These are phyloP conservation scores for Bhutanitis thaidina DNA, from an alignment of 2,888 invertebrate species.

Conservation along the genomic window DNA sequence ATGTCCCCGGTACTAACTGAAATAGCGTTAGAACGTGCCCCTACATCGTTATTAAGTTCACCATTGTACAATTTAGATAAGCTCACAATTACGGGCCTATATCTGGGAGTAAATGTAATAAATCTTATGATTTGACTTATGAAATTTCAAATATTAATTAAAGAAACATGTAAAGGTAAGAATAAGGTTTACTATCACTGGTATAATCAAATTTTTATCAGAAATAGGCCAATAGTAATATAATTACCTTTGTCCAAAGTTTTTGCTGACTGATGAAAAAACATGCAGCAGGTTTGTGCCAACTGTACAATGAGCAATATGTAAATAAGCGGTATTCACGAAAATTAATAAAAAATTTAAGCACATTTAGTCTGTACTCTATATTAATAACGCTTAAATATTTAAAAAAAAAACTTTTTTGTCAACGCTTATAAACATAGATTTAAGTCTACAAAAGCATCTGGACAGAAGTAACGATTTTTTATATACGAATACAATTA, in stretches of 20 bases:
- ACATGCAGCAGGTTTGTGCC: slow-evolving; percentile 15
- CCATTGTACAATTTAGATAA: slow-evolving; percentile 2
- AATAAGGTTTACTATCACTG: no score
- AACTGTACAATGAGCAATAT: neutral
- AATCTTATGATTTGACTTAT: no score
- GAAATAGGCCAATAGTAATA: slow-evolving; percentile 11
- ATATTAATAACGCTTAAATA: neutral
- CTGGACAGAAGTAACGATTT: slow-evolving; percentile 10
- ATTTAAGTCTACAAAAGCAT: slow-evolving; percentile 20
- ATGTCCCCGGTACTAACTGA: slow-evolving; percentile 59
- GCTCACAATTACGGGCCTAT: slow-evolving; percentile 1
- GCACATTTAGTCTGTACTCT: neutral
- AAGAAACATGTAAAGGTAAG: no score
- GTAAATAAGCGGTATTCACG: neutral
- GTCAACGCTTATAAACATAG: no score
- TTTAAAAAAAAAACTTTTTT: neutral
- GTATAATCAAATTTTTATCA: neutral
- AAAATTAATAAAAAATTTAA: neutral
- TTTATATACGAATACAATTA: neutral
- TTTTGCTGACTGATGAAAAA: slow-evolving; percentile 16
- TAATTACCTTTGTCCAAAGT: slow-evolving; percentile 20
- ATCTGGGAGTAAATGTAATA: slow-evolving; percentile 3
- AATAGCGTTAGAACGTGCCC: slow-evolving; percentile 48
- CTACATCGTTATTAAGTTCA: slow-evolving; percentile 39
- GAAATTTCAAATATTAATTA: no score